Base-by-base conservation (phyloP, 1,140 invertebrate genomes). In the Papilio machaon region DNA sequence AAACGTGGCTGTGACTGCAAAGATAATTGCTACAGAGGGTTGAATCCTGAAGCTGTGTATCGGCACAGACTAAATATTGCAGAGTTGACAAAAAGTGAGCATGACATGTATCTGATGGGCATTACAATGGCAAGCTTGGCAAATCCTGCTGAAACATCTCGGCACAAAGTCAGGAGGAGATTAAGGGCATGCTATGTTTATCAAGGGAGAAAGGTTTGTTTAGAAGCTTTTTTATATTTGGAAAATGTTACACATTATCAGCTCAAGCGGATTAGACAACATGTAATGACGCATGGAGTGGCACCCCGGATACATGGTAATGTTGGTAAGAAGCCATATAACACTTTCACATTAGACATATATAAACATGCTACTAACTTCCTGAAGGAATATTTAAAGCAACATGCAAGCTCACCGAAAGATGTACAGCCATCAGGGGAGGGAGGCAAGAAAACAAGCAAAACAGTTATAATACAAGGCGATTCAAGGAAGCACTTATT, bases 211-310 rank as follows among this genome's bases (percentile, higher is more conserved):
- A 95, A 97, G 86, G 97, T 98, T 19, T 98, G 97, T 87, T 89
- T 98, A 52, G 97, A 97, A 88, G 97, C 97, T 43, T 97, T 97
- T 88, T 92, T 97, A 46, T 98, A 97, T 91, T 92, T 98, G 58
- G 97, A 97, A 88, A 97, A 98, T 92, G 97, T 97, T 82, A 97
- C 97, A 6, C 96, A 97, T 90, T 97, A 97, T 92, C 97, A 97
- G 88, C 93, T 97, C 35, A 97, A 97, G 89, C 92, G 97, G 73
- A 97, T 97, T 82, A 92, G 97, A 82, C 97, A 97, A 86, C 97
- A 98, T 91, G 95, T 97, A 2, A 97, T 97, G 95, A 97, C 96
- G 0, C 97, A 97, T 87, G 97, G 97, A 15, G 97, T 98, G 0
- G 96, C 97, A 0, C 97, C 97, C 0, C 91, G 97, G 73, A 96